Evolutionary conservation across 2,888 invertebrate genomes (phyloP).

Genomic region (Ryuthela nishihirai): DNA sequence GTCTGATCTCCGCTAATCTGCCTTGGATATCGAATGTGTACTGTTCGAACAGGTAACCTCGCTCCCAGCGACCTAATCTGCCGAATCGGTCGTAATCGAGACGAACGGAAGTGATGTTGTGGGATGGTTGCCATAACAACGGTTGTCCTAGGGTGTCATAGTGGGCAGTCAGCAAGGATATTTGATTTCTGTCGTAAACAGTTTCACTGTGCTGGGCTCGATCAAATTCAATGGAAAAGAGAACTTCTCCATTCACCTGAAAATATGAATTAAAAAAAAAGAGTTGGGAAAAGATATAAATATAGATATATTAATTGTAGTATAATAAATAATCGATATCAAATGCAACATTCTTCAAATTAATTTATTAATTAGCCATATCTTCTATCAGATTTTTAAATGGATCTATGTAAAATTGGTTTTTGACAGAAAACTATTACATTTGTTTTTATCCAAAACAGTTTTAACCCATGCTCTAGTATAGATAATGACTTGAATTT

Average conservation of each 20-base stretch:
- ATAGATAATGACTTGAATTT: too few relatives aligned
- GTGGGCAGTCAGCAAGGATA: slow-evolving; percentile 75
- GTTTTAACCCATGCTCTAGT: too few relatives aligned
- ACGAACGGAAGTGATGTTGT: slow-evolving; percentile 70
- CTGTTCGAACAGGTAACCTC: slow-evolving; percentile 62
- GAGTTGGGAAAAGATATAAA: not conserved
- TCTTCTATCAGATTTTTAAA: not conserved
- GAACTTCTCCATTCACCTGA: slow-evolving; percentile 82
- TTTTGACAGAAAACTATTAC: too few relatives aligned
- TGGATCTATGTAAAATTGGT: not conserved
- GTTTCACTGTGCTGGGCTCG: slow-evolving; percentile 85
- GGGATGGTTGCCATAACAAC: slow-evolving; percentile 66
- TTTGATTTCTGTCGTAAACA: slow-evolving; percentile 77
- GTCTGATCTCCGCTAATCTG: slow-evolving; percentile 77
- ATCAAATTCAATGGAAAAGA: slow-evolving; percentile 88
- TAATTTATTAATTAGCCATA: too few relatives aligned
- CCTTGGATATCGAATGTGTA: slow-evolving; percentile 86
- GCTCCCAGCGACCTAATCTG: slow-evolving; percentile 84
- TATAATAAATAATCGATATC: too few relatives aligned
- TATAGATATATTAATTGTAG: too few relatives aligned
- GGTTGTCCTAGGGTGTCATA: slow-evolving; percentile 88
- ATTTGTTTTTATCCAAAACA: too few relatives aligned
- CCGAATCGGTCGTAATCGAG: slow-evolving; percentile 76
- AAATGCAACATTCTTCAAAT: too few relatives aligned
- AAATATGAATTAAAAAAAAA: not conserved